A percentile compares a stretch with the other conserved stretches of the same genome.
Evolutionary conservation across 2,113 vertebrate genomes (phyloP).

Genomic region (Paradoxurus hermaphroditus): DNA sequence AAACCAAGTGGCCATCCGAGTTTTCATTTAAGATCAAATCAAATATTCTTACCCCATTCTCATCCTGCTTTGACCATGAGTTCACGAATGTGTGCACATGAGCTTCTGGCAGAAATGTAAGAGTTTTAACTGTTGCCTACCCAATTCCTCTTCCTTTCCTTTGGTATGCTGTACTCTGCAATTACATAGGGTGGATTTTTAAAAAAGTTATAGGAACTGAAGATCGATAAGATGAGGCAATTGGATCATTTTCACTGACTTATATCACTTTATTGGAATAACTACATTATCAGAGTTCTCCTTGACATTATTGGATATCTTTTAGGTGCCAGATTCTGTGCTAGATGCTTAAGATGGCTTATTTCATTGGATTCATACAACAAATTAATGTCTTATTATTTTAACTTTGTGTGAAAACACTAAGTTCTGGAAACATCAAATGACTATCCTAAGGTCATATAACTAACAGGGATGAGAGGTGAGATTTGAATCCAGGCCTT

Average conservation of each 20-base stretch:
- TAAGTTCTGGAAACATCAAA: conserved; percentile 32
- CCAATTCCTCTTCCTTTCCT: background rate
- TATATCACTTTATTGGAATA: background rate
- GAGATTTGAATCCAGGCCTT: background rate
- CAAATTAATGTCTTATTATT: background rate
- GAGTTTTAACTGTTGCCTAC: background rate
- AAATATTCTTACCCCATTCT: background rate
- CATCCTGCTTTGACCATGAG: background rate
- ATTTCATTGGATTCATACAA: background rate
- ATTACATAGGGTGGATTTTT: background rate
- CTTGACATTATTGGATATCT: background rate
- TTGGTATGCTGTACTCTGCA: background rate
- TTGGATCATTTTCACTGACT: background rate
- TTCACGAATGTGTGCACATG: background rate
- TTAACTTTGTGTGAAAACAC: background rate
- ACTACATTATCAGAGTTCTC: background rate
- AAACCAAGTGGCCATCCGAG: conserved; percentile 45
- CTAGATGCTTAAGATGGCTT: background rate
- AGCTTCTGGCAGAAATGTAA: background rate
- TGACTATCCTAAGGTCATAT: background rate
- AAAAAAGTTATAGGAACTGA: background rate
- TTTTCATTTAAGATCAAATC: conserved; percentile 58
- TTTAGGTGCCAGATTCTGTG: background rate
- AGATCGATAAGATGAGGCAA: background rate
- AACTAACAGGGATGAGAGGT: background rate